Percentiles rank a stretch among this genome's conserved stretches.
Evolutionary conservation across 2,113 vertebrate genomes (phyloP).

Genomic region (Donacobius atricapilla): DNA sequence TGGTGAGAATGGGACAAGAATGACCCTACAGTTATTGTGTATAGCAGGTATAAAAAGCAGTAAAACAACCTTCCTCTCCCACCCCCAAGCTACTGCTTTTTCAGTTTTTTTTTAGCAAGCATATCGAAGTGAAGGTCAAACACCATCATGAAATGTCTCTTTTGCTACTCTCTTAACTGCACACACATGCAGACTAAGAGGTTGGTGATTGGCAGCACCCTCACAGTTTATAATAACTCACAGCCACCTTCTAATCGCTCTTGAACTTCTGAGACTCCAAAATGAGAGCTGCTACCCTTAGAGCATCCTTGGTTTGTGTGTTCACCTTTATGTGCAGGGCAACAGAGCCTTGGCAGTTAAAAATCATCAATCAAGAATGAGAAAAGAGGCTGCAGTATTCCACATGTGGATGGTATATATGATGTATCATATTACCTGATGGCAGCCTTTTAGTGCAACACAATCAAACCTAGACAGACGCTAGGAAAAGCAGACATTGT

Average conservation of each 20-base stretch:
- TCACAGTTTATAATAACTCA: background rate
- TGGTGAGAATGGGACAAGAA: background rate
- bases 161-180: background rate
- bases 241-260: background rate
- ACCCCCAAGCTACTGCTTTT: background rate
- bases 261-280: background rate
- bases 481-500: background rate
- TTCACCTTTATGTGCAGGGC: background rate
- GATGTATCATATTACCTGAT: background rate
- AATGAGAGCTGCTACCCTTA: background rate
- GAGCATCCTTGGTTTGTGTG: background rate
- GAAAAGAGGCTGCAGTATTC: background rate
- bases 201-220: background rate
- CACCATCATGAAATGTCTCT: background rate
- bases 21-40: background rate
- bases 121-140: background rate
- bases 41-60: background rate
- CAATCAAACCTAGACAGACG: background rate
- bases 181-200: background rate
- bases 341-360: background rate
- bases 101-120: background rate
- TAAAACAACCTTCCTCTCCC: background rate
- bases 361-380: background rate
- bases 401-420: fast-evolving
- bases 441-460: background rate